These are phyloP conservation scores for Myotis lucifugus DNA, from an alignment of 2,113 vertebrate genomes.

Conservation along the genomic window DNA sequence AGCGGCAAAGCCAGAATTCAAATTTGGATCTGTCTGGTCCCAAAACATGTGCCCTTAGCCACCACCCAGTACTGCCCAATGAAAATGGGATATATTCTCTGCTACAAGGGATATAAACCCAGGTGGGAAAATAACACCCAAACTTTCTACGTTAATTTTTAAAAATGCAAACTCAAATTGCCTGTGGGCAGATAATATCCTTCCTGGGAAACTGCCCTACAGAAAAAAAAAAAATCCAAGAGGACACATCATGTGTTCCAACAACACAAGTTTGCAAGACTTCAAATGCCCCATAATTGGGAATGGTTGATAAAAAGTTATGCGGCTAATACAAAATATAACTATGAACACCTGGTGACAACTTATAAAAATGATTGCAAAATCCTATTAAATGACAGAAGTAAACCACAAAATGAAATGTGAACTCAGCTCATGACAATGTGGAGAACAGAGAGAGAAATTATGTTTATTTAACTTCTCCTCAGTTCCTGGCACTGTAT, in stretches of 20 bases:
- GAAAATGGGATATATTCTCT: background rate
- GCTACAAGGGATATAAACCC: background rate
- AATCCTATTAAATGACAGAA: conserved; percentile 3
- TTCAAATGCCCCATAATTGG: background rate
- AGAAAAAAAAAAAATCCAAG: background rate
- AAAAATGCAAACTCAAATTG: background rate
- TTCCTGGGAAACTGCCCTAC: background rate
- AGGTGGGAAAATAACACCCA: background rate
- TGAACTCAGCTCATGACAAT: background rate
- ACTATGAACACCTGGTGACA: background rate
- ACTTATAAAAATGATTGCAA: background rate
- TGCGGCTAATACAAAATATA: background rate
- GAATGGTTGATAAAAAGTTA: background rate
- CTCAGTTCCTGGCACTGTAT: background rate
- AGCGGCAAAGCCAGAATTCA: background rate
- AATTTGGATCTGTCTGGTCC: background rate
- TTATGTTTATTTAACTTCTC: background rate
- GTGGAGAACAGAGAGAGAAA: background rate
- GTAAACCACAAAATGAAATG: background rate
- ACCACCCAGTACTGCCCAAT: background rate
- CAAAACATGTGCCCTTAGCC: background rate
- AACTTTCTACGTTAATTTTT: background rate
- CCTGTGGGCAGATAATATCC: background rate
- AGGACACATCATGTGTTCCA: background rate
- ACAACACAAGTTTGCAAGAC: background rate